Evolutionary conservation across 2,113 vertebrate genomes (phyloP).

Genomic region (Cyprinodon brontotheroides): DNA sequence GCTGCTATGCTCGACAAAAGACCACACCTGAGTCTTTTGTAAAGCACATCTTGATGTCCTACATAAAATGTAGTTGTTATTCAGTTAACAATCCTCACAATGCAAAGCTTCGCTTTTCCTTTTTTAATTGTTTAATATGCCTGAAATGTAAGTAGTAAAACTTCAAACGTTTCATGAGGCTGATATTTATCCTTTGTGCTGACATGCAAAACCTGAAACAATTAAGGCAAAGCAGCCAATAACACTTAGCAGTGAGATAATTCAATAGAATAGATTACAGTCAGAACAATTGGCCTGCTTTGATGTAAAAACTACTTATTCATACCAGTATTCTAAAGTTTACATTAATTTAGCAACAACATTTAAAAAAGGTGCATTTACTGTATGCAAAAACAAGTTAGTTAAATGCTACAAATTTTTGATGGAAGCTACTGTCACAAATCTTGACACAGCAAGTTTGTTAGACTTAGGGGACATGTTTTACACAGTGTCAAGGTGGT

Average conservation of each 20-base stretch:
- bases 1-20: constrained; percentile 9
- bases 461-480: no score
- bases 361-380: no score
- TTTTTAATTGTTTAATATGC: constrained; percentile 20
- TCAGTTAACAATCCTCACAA: neutral
- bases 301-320: neutral
- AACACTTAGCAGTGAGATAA: constrained; percentile 8
- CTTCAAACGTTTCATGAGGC: constrained; percentile 5
- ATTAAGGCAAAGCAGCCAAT: constrained; percentile 30
- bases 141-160: constrained; percentile 20
- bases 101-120: constrained; percentile 5
- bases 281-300: neutral
- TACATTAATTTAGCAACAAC: neutral
- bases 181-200: constrained; percentile 22
- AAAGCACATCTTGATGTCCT: neutral
- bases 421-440: no score
- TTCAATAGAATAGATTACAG: constrained; percentile 1
- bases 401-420: neutral
- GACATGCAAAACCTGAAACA: constrained; percentile 22
- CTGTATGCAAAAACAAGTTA: neutral
- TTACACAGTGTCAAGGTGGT: no score
- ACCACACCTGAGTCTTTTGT: neutral
- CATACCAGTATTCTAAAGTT: neutral
- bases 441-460: no score
- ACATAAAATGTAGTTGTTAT: neutral